Percentiles rank a stretch among this genome's conserved stretches.
phyloP scores from a whole-genome alignment of 64 coral and sea anemone species.

The Actinia equina region DNA sequence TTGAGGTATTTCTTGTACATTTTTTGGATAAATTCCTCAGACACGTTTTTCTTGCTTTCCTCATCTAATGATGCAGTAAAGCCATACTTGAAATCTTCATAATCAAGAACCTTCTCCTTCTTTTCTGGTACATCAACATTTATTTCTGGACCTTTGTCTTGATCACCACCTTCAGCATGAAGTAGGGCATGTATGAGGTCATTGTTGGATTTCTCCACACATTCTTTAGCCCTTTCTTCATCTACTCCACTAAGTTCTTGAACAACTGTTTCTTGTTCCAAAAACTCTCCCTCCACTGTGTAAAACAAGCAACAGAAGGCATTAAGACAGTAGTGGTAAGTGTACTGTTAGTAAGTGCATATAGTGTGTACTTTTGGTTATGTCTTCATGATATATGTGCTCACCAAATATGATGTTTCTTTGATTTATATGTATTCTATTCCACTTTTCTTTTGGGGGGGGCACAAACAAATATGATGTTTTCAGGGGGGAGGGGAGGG shows the following conservation, averaged over 20 bases:
- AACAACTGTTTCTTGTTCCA: constrained; percentile 57
- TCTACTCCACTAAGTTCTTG: constrained; percentile 44
- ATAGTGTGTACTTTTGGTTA: too few species aligned
- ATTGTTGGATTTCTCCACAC: constrained; percentile 34
- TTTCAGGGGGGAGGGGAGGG: too few species aligned
- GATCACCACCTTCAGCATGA: constrained; percentile 19
- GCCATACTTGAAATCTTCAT: constrained; percentile 82
- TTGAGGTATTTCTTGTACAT: constrained; percentile 81
- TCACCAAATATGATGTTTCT: too few species aligned
- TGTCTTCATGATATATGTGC: too few species aligned
- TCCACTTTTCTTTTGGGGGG: too few species aligned
- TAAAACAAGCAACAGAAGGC: not conserved
- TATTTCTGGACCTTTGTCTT: not conserved
- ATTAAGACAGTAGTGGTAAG: not conserved
- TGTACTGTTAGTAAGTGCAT: too few species aligned
- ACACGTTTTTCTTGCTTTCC: constrained; percentile 53
- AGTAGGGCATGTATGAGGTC: constrained; percentile 75
- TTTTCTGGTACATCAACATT: constrained; percentile 49
- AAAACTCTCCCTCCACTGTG: not conserved
- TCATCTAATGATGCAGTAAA: constrained; percentile 60
- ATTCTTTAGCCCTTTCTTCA: constrained; percentile 50
- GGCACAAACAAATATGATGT: too few species aligned
- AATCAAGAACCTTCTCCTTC: constrained; percentile 51
- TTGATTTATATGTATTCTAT: too few species aligned
- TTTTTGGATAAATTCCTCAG: constrained; percentile 76